Evolutionary conservation across 2,797 vertebrate genomes (phyloP).

Genomic region (Scarus forsteni): DNA sequence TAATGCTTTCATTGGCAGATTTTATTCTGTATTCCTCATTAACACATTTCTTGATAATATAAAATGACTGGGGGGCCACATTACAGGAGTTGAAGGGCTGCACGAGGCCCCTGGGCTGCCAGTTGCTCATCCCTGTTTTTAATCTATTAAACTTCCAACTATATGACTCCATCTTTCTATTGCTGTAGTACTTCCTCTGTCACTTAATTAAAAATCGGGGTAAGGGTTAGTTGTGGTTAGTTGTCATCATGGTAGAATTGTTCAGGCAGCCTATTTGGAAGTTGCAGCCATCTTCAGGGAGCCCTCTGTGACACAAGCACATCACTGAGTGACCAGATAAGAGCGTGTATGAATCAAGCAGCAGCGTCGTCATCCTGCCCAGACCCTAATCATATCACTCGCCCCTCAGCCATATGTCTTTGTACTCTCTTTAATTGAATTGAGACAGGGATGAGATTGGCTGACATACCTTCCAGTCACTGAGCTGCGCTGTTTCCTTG

Average conservation of each 20-base stretch:
- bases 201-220: too few relatives aligned
- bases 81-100: too few relatives aligned
- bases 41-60: too few relatives aligned
- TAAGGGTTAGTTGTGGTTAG: too few relatives aligned
- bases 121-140: too few relatives aligned
- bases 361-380: slow-evolving; percentile 54
- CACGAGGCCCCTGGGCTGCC: too few relatives aligned
- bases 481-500: slow-evolving; percentile 54
- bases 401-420: slow-evolving; percentile 75
- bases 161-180: too few relatives aligned
- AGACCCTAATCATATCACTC: slow-evolving; percentile 82
- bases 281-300: slow-evolving; percentile 28
- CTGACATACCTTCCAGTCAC: slow-evolving; percentile 69
- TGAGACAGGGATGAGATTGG: slow-evolving; percentile 75
- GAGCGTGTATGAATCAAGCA: slow-evolving; percentile 74
- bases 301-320: slow-evolving; percentile 18
- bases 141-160: too few relatives aligned
- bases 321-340: slow-evolving; percentile 50
- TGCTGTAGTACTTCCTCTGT: too few relatives aligned
- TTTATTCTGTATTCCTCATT: too few relatives aligned
- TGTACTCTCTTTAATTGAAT: slow-evolving; percentile 83
- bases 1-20: too few relatives aligned
- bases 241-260: slow-evolving; percentile 4
- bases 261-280: slow-evolving; percentile 24
- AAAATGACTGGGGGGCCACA: too few relatives aligned